Conservation (phyloP, 2,797 vertebrate genomes). For the Holocentrus rufus region DNA sequence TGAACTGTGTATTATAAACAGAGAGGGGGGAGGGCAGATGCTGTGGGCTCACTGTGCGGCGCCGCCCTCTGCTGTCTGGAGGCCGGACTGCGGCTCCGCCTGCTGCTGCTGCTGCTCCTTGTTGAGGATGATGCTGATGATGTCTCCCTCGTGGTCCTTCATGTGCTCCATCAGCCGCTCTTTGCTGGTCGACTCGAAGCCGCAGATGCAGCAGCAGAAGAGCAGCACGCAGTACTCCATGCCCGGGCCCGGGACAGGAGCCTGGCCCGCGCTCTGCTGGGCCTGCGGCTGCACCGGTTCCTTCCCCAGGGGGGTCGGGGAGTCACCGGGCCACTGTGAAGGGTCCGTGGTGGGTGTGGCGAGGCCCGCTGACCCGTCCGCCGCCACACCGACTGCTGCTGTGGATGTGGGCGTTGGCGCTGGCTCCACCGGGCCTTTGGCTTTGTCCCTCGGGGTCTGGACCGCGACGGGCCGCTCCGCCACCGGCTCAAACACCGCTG, state of each 20-base stretch:
- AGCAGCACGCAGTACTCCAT: conserved; percentile 93
- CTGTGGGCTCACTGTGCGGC: conserved; percentile 61
- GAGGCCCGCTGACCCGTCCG: conserved; percentile 17
- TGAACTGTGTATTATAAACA: conserved; percentile 12
- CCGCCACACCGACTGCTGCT: background rate
- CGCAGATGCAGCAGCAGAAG: conserved; percentile 99
- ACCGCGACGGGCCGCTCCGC: conserved; percentile 45
- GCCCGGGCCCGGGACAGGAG: conserved; percentile 48
- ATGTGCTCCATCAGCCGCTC: conserved; percentile 90
- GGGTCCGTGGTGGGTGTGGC: conserved; percentile 33
- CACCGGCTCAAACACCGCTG: conserved; percentile 51
- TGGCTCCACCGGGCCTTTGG: conserved; percentile 23
- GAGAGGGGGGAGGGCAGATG: background rate
- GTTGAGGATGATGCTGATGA: conserved; percentile 97
- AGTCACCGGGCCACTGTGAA: conserved; percentile 33
- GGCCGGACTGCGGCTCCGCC: conserved; percentile 63
- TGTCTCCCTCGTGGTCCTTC: conserved; percentile 93
- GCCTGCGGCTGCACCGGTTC: conserved; percentile 70
- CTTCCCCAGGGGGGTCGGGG: conserved; percentile 48
- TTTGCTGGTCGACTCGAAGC: conserved; percentile 96
- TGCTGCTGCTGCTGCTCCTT: conserved; percentile 86
- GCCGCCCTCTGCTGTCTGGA: conserved; percentile 62
- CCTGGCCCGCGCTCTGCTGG: conserved; percentile 58
- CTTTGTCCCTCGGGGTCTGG: conserved; percentile 46
- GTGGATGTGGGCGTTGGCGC: background rate